Evolutionary conservation across 2,888 invertebrate species (phyloP).

Genomic region (Timema cristinae): DNA sequence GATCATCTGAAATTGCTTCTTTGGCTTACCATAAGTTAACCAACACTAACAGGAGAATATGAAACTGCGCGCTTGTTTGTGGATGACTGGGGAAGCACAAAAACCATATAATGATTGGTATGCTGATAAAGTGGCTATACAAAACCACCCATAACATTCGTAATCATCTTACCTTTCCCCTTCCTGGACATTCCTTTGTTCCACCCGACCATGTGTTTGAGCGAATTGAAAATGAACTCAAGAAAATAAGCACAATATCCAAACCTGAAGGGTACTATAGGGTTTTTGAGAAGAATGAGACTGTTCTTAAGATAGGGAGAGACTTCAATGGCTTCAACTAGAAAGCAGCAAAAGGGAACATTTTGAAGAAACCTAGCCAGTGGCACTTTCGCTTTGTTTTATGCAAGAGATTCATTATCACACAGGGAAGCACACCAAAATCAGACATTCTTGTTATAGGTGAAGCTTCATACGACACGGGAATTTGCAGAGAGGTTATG

Average conservation of each 20-base stretch:
- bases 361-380: constrained; percentile 5
- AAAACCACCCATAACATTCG: neutral
- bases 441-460: neutral
- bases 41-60: constrained; percentile 3
- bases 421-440: neutral
- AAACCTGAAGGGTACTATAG: constrained; percentile 7
- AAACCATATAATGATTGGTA: constrained; percentile 14
- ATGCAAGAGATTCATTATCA: constrained; percentile 2
- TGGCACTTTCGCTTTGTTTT: neutral
- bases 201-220: constrained; percentile 4
- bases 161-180: neutral
- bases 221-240: neutral
- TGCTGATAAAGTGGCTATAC: neutral
- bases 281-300: neutral
- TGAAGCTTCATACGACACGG: neutral
- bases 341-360: neutral
- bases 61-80: neutral
- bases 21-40: neutral
- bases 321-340: neutral
- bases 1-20: constrained; percentile 22
- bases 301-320: neutral
- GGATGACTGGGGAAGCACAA: constrained; percentile 13
- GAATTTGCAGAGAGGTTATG: neutral
- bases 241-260: neutral
- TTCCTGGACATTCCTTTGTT: constrained; percentile 1